A percentile compares a stretch with the other conserved stretches of the same genome.
Evolutionary conservation across 2,113 vertebrate genomes (phyloP).

Genomic region (Hymenochirus boettgeri): DNA sequence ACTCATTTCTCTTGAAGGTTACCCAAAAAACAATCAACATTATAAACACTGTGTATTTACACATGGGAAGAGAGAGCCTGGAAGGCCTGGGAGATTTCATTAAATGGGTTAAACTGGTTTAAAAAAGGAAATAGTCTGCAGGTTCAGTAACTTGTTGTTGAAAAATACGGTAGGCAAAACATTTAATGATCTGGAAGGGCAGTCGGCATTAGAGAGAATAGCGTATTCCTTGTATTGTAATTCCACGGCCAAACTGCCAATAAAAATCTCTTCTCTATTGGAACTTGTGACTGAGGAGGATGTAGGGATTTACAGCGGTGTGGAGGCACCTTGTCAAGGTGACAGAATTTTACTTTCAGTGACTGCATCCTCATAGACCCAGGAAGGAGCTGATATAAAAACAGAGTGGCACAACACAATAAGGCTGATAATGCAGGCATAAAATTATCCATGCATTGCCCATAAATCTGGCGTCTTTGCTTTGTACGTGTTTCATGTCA

Average conservation of each 20-base stretch:
- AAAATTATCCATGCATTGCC: too few species aligned
- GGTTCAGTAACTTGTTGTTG: too few species aligned
- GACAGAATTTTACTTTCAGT: neutral
- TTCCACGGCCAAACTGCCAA: neutral
- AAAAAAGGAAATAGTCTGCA: neutral
- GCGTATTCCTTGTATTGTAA: neutral
- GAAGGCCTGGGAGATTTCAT: conserved; percentile 9
- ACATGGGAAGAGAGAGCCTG: neutral
- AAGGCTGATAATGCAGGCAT: too few species aligned
- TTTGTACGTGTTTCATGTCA: too few species aligned
- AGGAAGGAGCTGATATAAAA: too few species aligned
- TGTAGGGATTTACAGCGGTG: neutral
- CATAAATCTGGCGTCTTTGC: too few species aligned
- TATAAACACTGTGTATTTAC: conserved; percentile 16
- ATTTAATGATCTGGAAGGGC: conserved; percentile 13
- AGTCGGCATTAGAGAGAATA: neutral
- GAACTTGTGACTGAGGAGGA: neutral
- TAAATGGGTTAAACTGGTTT: conserved; percentile 15
- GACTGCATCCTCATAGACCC: too few species aligned
- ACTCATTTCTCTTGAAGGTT: conserved; percentile 12
- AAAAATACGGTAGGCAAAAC: neutral
- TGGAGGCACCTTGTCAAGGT: neutral
- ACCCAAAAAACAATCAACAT: neutral
- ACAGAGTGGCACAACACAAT: too few species aligned
- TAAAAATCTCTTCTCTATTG: conserved; percentile 1